These are phyloP conservation scores for Lophochroa leadbeateri DNA, from an alignment of 2,113 vertebrate genomes.

Conservation along the genomic window DNA sequence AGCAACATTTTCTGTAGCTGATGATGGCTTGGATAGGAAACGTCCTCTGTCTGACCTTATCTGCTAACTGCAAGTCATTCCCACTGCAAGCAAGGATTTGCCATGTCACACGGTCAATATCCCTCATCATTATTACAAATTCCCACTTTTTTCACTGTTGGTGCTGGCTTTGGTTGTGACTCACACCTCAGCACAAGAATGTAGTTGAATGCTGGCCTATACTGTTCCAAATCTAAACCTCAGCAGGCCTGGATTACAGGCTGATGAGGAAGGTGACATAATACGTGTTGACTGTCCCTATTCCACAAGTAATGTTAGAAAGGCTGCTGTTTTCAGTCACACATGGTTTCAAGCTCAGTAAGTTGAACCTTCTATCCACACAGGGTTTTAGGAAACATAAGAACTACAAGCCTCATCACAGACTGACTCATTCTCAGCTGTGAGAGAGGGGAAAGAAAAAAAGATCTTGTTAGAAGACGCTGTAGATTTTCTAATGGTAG, in stretches of 20 bases:
- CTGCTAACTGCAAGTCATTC: constrained; percentile 37
- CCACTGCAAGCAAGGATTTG: neutral
- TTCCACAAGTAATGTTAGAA: neutral
- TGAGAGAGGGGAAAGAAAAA: neutral
- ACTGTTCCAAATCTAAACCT: neutral
- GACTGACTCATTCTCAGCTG: neutral
- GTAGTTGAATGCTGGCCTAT: neutral
- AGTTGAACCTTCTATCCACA: neutral
- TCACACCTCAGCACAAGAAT: neutral
- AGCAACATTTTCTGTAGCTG: neutral
- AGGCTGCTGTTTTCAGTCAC: neutral
- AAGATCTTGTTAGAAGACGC: neutral
- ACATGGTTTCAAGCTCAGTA: neutral
- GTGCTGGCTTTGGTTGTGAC: neutral
- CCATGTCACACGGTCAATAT: constrained; percentile 12
- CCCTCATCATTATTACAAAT: neutral
- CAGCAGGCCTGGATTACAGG: neutral
- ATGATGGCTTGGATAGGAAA: neutral
- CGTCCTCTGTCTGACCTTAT: constrained; percentile 29
- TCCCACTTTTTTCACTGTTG: neutral
- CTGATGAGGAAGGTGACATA: neutral
- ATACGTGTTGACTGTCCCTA: neutral
- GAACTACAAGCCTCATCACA: neutral
- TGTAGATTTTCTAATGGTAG: neutral
- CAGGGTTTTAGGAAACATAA: neutral